Percentiles rank a stretch among this genome's conserved stretches.
Conservation (phyloP, 2,797 vertebrate genomes). For the Diglossa cyanea region DNA sequence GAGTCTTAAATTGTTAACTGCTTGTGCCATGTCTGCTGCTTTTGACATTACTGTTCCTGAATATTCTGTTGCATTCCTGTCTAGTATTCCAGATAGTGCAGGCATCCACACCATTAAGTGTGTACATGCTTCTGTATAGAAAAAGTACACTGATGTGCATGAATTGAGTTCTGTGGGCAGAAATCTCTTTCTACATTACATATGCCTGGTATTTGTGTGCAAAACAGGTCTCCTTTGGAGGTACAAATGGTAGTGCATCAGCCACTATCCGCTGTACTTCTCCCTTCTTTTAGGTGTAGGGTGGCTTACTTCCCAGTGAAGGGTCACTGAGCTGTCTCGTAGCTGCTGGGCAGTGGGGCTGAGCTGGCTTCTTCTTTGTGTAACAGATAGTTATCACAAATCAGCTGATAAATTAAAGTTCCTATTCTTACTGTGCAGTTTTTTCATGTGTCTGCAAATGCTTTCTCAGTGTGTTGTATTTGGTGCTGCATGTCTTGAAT, state of each 20-base stretch:
- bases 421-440: neutral
- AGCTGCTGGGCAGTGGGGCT: neutral
- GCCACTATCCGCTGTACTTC: neutral
- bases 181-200: neutral
- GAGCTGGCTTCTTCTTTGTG: neutral
- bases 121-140: neutral
- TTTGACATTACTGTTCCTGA: neutral
- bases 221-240: neutral
- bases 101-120: neutral
- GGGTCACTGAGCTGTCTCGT: neutral
- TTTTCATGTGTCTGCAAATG: accelerated
- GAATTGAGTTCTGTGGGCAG: neutral
- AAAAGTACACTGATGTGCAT: neutral
- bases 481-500: neutral
- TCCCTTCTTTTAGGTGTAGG: neutral
- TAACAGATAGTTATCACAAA: neutral
- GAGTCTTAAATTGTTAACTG: neutral
- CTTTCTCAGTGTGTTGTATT: neutral
- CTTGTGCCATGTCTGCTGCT: neutral
- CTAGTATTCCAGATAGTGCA: neutral
- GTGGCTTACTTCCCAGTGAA: neutral
- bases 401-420: neutral
- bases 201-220: neutral
- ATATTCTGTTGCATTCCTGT: neutral
- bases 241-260: neutral